Conservation (phyloP, 92 coral and sea anemone species). For the Parazoanthus darwini region DNA sequence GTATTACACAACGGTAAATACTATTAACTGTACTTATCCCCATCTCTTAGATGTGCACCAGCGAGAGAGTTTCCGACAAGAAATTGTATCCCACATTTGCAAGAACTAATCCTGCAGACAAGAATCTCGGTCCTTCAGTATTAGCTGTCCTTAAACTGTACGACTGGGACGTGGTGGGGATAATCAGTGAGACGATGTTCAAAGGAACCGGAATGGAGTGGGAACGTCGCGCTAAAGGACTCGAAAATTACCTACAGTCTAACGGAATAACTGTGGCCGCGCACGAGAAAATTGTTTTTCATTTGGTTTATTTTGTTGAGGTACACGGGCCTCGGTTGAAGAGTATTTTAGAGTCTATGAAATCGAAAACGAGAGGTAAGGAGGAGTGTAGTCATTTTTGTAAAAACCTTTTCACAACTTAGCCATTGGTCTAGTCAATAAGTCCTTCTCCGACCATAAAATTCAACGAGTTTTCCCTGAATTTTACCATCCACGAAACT, state of each 20-base stretch:
- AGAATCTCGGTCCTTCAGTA: constrained; percentile 80
- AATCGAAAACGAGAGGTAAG: constrained; percentile 74
- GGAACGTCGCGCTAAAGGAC: constrained; percentile 60
- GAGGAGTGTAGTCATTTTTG: background rate
- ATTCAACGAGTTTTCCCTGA: no score
- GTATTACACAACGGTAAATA: background rate
- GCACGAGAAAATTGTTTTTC: constrained; percentile 49
- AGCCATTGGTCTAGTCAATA: no score
- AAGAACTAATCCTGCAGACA: constrained; percentile 87
- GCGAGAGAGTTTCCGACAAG: constrained; percentile 78
- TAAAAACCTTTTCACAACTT: no score
- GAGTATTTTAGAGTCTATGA: constrained; percentile 55
- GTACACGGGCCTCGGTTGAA: constrained; percentile 43
- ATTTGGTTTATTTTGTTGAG: constrained; percentile 26
- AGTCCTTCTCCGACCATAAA: no score
- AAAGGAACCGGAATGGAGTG: constrained; percentile 45
- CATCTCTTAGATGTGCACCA: constrained; percentile 72
- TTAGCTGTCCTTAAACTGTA: constrained; percentile 69
- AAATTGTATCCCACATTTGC: constrained; percentile 86
- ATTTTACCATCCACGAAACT: no score
- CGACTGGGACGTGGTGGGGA: constrained; percentile 76
- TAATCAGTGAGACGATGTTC: constrained; percentile 67
- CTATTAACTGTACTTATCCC: background rate
- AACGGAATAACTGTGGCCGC: constrained; percentile 63
- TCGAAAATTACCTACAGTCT: constrained; percentile 53